phyloP scores from a whole-genome alignment of 2,797 vertebrate species.

The Austrolebias charrua region DNA sequence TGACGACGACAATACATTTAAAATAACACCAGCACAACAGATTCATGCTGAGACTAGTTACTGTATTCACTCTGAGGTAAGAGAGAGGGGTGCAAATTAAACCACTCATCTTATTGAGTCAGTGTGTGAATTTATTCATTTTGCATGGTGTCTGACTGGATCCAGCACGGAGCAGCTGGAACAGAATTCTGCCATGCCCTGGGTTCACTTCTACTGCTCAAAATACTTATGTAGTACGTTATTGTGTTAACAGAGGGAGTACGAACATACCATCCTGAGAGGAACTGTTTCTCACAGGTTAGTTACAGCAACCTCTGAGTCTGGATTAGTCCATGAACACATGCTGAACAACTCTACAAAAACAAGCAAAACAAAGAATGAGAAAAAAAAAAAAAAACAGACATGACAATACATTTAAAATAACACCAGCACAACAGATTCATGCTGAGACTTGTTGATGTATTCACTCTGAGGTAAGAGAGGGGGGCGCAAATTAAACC shows the following conservation, averaged over 20 bases:
- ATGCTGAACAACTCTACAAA: constrained; percentile 72
- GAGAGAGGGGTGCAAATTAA: too few species aligned
- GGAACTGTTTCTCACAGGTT: constrained; percentile 82
- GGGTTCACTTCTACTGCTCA: not conserved
- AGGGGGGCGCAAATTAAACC: constrained; percentile 10
- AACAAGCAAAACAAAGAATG: not conserved
- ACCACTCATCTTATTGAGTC: too few species aligned
- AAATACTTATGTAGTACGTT: not conserved
- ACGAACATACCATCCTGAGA: constrained; percentile 78
- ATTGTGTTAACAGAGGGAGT: not conserved
- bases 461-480: constrained; percentile 55
- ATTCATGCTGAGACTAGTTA: too few species aligned
- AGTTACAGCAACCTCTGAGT: constrained; percentile 79
- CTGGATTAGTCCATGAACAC: constrained; percentile 72
- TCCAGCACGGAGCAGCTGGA: constrained; percentile 59
- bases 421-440: not conserved
- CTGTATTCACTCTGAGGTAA: too few species aligned
- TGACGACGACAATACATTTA: too few species aligned
- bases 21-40: too few species aligned
- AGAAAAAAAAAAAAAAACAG: not conserved
- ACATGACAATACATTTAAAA: not conserved
- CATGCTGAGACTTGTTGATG: constrained; percentile 14
- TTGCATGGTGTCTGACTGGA: constrained; percentile 85
- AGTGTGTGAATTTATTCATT: too few species aligned
- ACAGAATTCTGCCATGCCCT: constrained; percentile 82